Percentiles rank a stretch among this genome's conserved stretches.
Evolutionary conservation across 2,797 vertebrate genomes (phyloP).

Genomic region (Streptopelia turtur): DNA sequence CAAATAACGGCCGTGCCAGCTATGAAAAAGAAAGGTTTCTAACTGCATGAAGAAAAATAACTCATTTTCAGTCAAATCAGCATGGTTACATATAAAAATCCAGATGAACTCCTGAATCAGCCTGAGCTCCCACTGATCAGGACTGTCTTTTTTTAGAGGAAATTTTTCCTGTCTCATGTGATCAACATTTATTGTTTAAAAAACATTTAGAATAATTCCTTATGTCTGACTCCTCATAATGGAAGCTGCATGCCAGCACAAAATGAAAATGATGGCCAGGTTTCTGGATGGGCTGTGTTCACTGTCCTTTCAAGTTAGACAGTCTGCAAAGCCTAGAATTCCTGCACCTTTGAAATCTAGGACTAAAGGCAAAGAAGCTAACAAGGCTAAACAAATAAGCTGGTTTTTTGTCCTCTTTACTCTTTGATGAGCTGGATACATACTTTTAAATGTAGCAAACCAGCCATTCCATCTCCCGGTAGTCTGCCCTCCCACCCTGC

Average conservation of each 20-base stretch:
- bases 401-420: background rate
- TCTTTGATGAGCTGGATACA: background rate
- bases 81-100: background rate
- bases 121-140: background rate
- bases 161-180: background rate
- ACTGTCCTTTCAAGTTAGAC: background rate
- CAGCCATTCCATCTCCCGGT: background rate
- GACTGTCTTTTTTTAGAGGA: background rate
- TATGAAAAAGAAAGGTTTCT: no score
- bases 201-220: background rate
- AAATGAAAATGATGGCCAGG: background rate
- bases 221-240: background rate
- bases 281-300: background rate
- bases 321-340: background rate
- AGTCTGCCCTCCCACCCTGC: rapidly evolving
- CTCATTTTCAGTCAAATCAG: no score
- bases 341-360: constrained; percentile 1
- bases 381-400: background rate
- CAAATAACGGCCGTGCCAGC: no score
- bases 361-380: background rate
- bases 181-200: background rate
- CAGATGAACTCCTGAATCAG: background rate
- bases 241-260: background rate
- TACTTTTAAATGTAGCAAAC: background rate
- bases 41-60: no score